Evolutionary conservation across 2,113 vertebrate species (phyloP).

Genomic region (Alces alces): DNA sequence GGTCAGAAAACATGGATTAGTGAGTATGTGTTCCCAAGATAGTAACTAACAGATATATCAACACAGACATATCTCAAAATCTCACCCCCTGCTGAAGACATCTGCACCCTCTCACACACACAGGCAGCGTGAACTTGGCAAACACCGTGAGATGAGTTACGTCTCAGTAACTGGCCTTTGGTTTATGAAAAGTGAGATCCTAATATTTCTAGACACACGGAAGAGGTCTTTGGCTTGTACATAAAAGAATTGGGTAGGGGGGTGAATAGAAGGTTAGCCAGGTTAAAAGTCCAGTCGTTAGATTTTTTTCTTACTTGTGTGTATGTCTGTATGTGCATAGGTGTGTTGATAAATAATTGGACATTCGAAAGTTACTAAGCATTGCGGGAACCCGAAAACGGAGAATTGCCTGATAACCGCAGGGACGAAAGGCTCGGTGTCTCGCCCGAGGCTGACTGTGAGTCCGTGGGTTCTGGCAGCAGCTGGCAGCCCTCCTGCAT

Average conservation of each 20-base stretch:
- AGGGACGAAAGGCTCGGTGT: not conserved
- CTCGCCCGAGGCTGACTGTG: accelerated
- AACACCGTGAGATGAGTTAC: too few species aligned
- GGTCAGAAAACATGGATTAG: not conserved
- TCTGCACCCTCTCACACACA: too few species aligned
- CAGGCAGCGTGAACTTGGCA: accelerated
- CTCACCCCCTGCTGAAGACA: accelerated
- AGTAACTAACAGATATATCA: not conserved
- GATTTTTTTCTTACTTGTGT: not conserved
- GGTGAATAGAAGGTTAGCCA: not conserved
- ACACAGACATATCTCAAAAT: not conserved
- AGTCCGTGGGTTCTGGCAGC: accelerated
- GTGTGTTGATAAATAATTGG: accelerated
- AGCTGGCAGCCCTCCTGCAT: accelerated
- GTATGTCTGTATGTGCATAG: not conserved
- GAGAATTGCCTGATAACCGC: too few species aligned
- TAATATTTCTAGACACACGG: not conserved
- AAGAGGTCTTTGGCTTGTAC: not conserved
- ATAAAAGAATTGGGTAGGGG: not conserved
- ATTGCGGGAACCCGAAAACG: not conserved
- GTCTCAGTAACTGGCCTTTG: not conserved
- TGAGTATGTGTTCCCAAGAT: not conserved
- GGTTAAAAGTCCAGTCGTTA: not conserved
- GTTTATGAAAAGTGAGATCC: not conserved
- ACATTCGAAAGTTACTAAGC: not conserved